phyloP scores from a whole-genome alignment of 2,113 vertebrate genomes.

The Pao palembangensis region DNA sequence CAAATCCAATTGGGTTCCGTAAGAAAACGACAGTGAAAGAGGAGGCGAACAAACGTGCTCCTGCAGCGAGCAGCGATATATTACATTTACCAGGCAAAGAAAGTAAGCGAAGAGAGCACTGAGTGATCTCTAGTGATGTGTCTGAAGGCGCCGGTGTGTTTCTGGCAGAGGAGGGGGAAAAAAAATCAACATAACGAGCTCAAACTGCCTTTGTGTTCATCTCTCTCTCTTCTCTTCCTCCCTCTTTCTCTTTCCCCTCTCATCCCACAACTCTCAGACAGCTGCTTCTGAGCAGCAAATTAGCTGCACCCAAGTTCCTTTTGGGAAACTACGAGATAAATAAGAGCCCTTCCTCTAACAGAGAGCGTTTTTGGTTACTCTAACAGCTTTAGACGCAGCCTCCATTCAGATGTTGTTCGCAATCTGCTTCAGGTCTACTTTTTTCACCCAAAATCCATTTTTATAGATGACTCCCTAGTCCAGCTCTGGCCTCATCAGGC shows the following conservation, averaged over 20 bases:
- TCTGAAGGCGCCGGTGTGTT: slow-evolving; percentile 57
- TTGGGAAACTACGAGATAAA: slow-evolving; percentile 52
- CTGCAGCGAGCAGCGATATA: slow-evolving; percentile 21
- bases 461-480: slow-evolving; percentile 18
- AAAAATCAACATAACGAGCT: slow-evolving; percentile 74
- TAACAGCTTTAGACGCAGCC: slow-evolving; percentile 2
- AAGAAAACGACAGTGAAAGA: slow-evolving; percentile 26
- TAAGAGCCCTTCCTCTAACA: slow-evolving; percentile 34
- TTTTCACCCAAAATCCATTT: slow-evolving; percentile 9
- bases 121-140: slow-evolving; percentile 52
- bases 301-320: slow-evolving; percentile 55
- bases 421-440: slow-evolving; percentile 4
- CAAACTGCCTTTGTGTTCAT: slow-evolving; percentile 67
- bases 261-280: slow-evolving; percentile 53
- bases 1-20: slow-evolving; percentile 34
- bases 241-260: slow-evolving; percentile 43
- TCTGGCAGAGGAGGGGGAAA: slow-evolving; percentile 58
- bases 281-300: slow-evolving; percentile 62
- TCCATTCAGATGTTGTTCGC: slow-evolving; percentile 10
- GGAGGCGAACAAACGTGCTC: slow-evolving; percentile 23
- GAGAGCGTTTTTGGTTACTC: slow-evolving; percentile 25
- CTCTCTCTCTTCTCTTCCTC: slow-evolving; percentile 32
- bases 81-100: slow-evolving; percentile 40
- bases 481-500: slow-evolving; percentile 31
- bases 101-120: slow-evolving; percentile 33